A percentile compares a stretch with the other conserved stretches of the same genome.
Evolutionary conservation across 1,140 invertebrate species (phyloP).

Genomic region (Thaumatotibia leucotreta): DNA sequence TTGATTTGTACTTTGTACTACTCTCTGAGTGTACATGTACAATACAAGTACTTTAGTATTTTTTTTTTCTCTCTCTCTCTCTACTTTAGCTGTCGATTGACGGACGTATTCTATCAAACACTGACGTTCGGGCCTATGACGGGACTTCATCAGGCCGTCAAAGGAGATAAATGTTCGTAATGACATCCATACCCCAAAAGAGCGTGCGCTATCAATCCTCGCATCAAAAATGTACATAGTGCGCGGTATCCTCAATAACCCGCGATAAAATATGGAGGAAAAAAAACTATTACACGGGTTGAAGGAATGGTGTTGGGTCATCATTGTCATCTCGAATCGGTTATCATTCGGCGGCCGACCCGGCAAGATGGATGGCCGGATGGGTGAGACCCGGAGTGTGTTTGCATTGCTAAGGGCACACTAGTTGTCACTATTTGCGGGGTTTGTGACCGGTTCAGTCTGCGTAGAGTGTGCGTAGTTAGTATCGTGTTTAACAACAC

Average conservation of each 20-base stretch:
- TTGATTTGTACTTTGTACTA: no score
- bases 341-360: constrained; percentile 31
- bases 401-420: constrained; percentile 44
- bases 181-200: background rate
- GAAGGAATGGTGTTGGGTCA: constrained; percentile 55
- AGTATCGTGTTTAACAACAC: background rate
- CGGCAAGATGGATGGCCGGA: constrained; percentile 41
- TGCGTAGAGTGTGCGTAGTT: background rate
- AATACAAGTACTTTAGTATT: no score
- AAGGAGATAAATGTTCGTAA: background rate
- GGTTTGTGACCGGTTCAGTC: background rate
- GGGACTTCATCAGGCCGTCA: background rate
- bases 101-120: background rate
- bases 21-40: no score
- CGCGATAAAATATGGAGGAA: constrained; percentile 50
- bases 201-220: constrained; percentile 1
- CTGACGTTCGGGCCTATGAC: background rate
- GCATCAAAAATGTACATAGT: constrained; percentile 50
- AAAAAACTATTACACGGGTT: constrained; percentile 51
- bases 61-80: background rate
- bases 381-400: constrained; percentile 16
- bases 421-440: constrained; percentile 1
- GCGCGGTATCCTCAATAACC: constrained; percentile 37
- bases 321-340: constrained; percentile 53
- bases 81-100: background rate